Percentiles rank a stretch among this genome's conserved stretches.
phyloP scores from a whole-genome alignment of 23 tunicate genomes.

The Trididemnum nubilum region DNA sequence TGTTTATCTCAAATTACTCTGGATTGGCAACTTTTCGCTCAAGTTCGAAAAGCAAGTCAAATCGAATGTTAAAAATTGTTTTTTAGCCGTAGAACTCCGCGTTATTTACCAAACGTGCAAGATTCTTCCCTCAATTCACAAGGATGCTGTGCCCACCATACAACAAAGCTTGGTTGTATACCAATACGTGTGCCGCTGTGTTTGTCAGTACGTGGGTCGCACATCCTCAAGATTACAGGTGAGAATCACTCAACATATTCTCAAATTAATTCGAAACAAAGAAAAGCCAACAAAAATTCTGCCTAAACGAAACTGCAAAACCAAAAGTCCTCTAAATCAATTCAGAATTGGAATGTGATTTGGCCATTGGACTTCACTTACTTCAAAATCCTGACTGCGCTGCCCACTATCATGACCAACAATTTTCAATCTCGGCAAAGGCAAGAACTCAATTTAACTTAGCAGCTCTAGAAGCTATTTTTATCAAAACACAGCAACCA shows the following conservation, averaged over 20 bases:
- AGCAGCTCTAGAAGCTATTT: neutral
- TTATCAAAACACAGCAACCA: neutral
- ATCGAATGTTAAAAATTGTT: too few relatives aligned
- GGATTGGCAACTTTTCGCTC: too few relatives aligned
- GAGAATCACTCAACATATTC: neutral
- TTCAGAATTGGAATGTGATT: neutral
- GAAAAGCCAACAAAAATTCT: neutral
- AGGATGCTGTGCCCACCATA: neutral
- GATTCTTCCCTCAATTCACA: neutral
- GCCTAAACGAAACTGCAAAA: neutral
- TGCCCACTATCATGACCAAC: neutral
- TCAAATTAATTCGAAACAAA: neutral
- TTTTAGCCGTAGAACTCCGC: too few relatives aligned
- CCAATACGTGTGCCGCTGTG: constrained; percentile 4
- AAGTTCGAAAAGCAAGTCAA: too few relatives aligned
- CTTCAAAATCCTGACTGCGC: neutral
- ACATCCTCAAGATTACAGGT: neutral
- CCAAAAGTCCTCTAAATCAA: neutral
- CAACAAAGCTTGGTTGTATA: neutral
- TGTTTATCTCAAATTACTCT: too few relatives aligned
- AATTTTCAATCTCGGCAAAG: neutral
- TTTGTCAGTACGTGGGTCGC: neutral
- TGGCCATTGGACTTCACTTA: neutral
- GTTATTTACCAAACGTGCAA: too few relatives aligned
- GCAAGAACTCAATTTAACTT: neutral